Conservation (phyloP, 2,888 invertebrate species). For the Marronus borbonicus region DNA sequence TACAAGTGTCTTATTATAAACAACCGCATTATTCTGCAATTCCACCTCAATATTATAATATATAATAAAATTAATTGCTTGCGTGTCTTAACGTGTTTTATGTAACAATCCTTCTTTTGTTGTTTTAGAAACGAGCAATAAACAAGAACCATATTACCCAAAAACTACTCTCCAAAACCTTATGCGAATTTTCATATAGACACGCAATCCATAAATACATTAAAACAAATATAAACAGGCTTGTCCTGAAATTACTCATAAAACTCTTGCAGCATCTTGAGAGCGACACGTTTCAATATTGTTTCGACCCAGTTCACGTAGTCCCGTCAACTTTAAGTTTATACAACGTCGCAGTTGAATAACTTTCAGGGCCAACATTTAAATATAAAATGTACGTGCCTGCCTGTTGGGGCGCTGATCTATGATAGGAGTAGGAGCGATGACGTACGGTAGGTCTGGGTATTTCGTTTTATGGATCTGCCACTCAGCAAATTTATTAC, state of each 20-base stretch:
- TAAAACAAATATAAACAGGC: slow-evolving; percentile 1
- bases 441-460: slow-evolving; percentile 16
- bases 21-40: too few relatives aligned
- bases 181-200: too few relatives aligned
- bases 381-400: slow-evolving; percentile 42
- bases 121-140: too few relatives aligned
- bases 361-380: slow-evolving; percentile 42
- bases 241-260: slow-evolving; percentile 14
- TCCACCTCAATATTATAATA: too few relatives aligned
- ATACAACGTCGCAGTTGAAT: slow-evolving; percentile 36
- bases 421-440: neutral
- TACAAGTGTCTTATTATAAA: too few relatives aligned
- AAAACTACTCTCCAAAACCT: too few relatives aligned
- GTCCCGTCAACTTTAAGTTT: slow-evolving; percentile 39
- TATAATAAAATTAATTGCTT: too few relatives aligned
- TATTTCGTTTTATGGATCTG: slow-evolving; percentile 43
- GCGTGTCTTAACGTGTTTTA: too few relatives aligned
- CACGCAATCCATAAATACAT: neutral
- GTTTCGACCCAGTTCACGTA: slow-evolving; percentile 56
- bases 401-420: neutral
- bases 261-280: slow-evolving; percentile 19
- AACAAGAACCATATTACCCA: too few relatives aligned
- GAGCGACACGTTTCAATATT: slow-evolving; percentile 52
- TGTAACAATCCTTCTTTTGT: too few relatives aligned
- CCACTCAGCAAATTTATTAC: slow-evolving; percentile 33